Evolutionary conservation across 2,113 vertebrate species (phyloP).

Genomic region (Bos javanicus): DNA sequence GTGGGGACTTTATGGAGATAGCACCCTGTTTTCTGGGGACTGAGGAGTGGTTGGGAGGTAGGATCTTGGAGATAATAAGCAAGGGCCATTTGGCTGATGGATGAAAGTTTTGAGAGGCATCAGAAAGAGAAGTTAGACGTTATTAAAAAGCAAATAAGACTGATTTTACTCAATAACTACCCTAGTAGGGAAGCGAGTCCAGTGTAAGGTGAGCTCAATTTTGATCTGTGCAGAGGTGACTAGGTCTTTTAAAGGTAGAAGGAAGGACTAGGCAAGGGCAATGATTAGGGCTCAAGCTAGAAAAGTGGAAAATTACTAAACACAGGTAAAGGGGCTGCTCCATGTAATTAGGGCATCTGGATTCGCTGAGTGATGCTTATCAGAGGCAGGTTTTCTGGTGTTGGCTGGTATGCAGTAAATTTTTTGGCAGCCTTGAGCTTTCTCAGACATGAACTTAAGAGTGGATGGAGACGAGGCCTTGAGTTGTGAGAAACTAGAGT

Average conservation of each 20-base stretch:
- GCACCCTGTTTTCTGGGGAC: not conserved
- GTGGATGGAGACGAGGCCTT: not conserved
- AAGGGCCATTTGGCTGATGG: not conserved
- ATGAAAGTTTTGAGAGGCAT: not conserved
- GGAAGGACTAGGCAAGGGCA: not conserved
- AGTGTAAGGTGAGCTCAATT: not conserved
- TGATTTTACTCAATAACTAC: not conserved
- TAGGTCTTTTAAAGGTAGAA: not conserved
- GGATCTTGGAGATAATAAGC: not conserved
- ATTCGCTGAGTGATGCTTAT: not conserved
- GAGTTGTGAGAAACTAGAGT: not conserved
- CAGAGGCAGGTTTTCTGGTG: not conserved
- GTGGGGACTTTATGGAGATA: not conserved
- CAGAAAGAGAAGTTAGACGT: not conserved
- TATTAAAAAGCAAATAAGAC: not conserved
- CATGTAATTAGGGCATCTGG: not conserved
- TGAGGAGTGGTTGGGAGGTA: not conserved
- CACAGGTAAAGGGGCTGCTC: not conserved
- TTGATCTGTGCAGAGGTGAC: not conserved
- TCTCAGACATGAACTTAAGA: not conserved
- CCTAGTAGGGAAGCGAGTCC: not conserved
- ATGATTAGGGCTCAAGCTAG: not conserved
- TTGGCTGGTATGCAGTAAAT: not conserved
- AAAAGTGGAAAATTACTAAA: not conserved
- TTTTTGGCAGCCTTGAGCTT: not conserved